A percentile compares a stretch with the other conserved stretches of the same genome.
phyloP scores from a whole-genome alignment of 2,113 vertebrate genomes.

The Himantopus leucocephalus region DNA sequence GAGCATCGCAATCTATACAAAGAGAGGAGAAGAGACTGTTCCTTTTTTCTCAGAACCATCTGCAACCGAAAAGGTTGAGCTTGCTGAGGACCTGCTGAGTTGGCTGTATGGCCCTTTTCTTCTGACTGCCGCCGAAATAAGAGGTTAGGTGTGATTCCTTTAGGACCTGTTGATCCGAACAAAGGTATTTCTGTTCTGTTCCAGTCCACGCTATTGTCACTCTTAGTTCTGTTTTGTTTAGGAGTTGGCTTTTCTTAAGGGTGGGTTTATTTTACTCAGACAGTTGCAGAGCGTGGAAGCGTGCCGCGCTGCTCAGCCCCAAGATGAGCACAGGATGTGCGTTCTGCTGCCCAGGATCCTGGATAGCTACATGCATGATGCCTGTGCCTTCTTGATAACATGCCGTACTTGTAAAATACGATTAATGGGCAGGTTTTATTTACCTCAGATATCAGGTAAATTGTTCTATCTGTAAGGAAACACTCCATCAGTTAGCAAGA shows the following conservation, averaged over 20 bases:
- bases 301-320: not conserved
- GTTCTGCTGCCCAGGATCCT: not conserved
- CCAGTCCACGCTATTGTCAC: not conserved
- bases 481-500: constrained; percentile 39
- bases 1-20: not conserved
- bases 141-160: not conserved
- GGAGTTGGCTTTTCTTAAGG: not conserved
- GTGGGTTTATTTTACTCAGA: not conserved
- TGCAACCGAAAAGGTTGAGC: not conserved
- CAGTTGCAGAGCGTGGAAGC: not conserved
- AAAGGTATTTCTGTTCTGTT: not conserved
- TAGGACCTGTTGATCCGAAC: not conserved
- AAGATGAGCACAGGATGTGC: not conserved
- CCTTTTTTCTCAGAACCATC: not conserved
- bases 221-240: not conserved
- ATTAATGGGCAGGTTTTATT: constrained; percentile 51
- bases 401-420: not conserved
- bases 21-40: not conserved
- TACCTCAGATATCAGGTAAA: constrained; percentile 29
- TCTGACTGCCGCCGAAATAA: not conserved
- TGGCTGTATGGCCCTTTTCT: not conserved
- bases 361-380: not conserved
- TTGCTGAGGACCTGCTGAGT: not conserved
- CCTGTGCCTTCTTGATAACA: not conserved
- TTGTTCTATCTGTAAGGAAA: constrained; percentile 32